Percentiles rank a stretch among this genome's conserved stretches.
Evolutionary conservation across 1,140 invertebrate genomes (phyloP).

Genomic region (Plectrocnemia conspersa): DNA sequence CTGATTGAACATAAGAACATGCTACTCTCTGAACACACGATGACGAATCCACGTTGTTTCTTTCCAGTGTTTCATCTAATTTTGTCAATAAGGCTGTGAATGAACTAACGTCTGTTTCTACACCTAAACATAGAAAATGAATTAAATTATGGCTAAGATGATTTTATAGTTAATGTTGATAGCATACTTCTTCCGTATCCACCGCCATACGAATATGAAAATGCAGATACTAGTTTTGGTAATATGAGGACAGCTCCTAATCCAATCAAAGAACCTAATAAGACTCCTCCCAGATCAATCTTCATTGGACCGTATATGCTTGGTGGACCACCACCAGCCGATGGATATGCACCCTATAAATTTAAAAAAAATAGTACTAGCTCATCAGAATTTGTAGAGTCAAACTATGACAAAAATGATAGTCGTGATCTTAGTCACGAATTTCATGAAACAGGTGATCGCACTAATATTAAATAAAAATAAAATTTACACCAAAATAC

Average conservation of each 20-base stretch:
- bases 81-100: constrained; percentile 61
- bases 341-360: constrained; percentile 37
- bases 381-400: too few species aligned
- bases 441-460: too few species aligned
- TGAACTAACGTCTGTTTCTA: constrained; percentile 57
- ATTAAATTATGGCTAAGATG: background rate
- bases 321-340: constrained; percentile 42
- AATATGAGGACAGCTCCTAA: constrained; percentile 72
- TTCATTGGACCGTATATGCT: constrained; percentile 64
- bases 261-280: constrained; percentile 71
- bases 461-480: too few species aligned
- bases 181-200: constrained; percentile 65
- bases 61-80: constrained; percentile 66
- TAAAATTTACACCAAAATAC: too few species aligned
- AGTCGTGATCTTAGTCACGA: too few species aligned
- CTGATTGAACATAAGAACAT: constrained; percentile 69
- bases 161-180: too few species aligned
- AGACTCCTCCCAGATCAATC: constrained; percentile 74
- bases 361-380: too few species aligned
- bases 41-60: constrained; percentile 72
- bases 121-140: constrained; percentile 47
- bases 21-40: constrained; percentile 73
- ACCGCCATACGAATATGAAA: constrained; percentile 63
- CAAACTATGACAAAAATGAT: too few species aligned
- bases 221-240: constrained; percentile 68